Evolutionary conservation across 2,888 invertebrate genomes (phyloP), one percentile per base, ranked within the genome.

Genomic region (Euplexia lucipara): DNA sequence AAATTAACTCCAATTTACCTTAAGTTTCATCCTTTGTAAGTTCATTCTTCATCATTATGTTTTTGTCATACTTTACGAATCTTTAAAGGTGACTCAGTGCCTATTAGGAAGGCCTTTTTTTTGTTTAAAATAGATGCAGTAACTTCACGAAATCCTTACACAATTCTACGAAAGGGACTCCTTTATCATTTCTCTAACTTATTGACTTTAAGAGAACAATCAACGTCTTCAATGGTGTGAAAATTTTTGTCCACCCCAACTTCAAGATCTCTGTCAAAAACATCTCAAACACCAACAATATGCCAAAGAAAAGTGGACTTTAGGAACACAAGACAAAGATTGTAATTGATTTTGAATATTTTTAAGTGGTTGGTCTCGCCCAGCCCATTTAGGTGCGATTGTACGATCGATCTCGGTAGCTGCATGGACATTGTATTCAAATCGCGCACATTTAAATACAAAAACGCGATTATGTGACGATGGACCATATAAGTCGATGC

Each of bases 381-480:
- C 92, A 91, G 85, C 89, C 88, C 87, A 93, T 93, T 90, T 89
- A 86, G 78, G 86, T 85, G 81, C 10, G 34, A 30, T 47, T 48
- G 64, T 47, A 20, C 74, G 87, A 89, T 90, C 86, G 89, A 91
- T 92, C 90, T 89, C 91, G 79, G 95, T 92, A 92, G 95, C 94
- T 72, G 78, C 70, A 85, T 59, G 56, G 77, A 86, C 91, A 95
- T 95, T 95, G 95, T 95, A 95, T 95, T 95, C 94, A 95, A 95
- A 95, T 94, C 82, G 85, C 86, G 82, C 80, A 86, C 88, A 95
- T 95, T 95, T 95, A 92, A 95, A 95, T 95, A 95, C 94, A 95
- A 95, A 92, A 91, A 89, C 90, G 90, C 94, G 94, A 95, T 94
- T 95, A 95, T 93, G 92, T 94, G 94, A 92, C 92, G 91, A 92